Conservation (phyloP, 2,797 vertebrate genomes). For the Trachurus trachurus region DNA sequence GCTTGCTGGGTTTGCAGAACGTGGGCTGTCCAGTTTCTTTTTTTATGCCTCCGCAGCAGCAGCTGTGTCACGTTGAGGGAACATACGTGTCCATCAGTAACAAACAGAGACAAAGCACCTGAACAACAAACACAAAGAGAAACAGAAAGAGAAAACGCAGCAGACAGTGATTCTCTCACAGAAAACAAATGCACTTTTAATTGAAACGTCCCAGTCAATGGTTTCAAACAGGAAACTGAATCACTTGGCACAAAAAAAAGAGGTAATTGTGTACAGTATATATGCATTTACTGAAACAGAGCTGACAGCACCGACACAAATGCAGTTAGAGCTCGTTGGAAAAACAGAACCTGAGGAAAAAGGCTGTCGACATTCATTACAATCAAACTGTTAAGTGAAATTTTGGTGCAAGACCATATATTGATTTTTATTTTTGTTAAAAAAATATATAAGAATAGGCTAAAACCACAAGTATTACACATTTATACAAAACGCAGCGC, state of each 20-base stretch:
- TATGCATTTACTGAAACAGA: constrained; percentile 4
- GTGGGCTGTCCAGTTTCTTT: too few relatives aligned
- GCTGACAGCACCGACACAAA: constrained; percentile 16
- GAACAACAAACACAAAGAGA: background rate
- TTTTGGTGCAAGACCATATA: constrained; percentile 9
- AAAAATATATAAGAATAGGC: background rate
- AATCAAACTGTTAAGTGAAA: constrained; percentile 1
- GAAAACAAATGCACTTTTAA: background rate
- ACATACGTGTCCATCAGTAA: constrained; percentile 40
- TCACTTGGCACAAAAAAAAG: constrained; percentile 6
- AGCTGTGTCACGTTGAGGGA: constrained; percentile 19
- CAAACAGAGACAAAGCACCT: background rate
- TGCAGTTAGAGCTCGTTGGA: constrained; percentile 1
- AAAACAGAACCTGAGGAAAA: constrained; percentile 12
- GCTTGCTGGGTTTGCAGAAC: constrained; percentile 16
- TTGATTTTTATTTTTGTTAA: constrained; percentile 15
- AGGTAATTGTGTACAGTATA: background rate
- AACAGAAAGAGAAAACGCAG: background rate
- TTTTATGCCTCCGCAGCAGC: constrained; percentile 21
- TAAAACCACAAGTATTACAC: constrained; percentile 14
- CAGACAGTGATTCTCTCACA: background rate
- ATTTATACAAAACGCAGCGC: constrained; percentile 2
- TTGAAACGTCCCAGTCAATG: constrained; percentile 21
- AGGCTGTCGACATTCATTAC: constrained; percentile 23
- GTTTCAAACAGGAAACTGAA: constrained; percentile 27